Percentiles rank a stretch among this genome's conserved stretches.
phyloP scores from a whole-genome alignment of 2,888 invertebrate species.

The Halocaridina rubra region DNA sequence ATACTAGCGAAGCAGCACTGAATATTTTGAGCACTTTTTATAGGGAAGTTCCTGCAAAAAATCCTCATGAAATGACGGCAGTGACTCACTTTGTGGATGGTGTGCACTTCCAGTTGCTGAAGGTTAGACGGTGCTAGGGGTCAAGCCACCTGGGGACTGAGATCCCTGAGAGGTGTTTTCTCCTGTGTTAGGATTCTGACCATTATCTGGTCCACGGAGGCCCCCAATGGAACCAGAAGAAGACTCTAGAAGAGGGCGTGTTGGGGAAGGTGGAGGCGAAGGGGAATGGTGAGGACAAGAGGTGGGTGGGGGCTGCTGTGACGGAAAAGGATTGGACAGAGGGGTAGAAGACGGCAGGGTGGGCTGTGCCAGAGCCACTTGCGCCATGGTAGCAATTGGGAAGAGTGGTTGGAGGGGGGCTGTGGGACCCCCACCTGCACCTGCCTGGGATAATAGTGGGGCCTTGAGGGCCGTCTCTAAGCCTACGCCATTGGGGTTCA shows the following conservation, averaged over 20 bases:
- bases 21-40: neutral
- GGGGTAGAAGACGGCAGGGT: neutral
- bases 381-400: conserved; percentile 59
- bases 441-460: conserved; percentile 66
- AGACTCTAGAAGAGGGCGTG: conserved; percentile 54
- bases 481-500: conserved; percentile 76
- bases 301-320: conserved; percentile 41
- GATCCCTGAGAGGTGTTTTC: conserved; percentile 13
- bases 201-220: conserved; percentile 41
- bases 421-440: conserved; percentile 58
- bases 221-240: conserved; percentile 50
- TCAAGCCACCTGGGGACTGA: conserved; percentile 49
- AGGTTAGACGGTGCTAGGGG: conserved; percentile 59
- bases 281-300: conserved; percentile 41
- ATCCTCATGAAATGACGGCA: neutral
- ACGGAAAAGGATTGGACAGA: conserved; percentile 21
- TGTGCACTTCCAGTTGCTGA: neutral
- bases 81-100: neutral
- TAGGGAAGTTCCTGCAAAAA: neutral
- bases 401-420: conserved; percentile 61
- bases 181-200: conserved; percentile 30
- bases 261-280: conserved; percentile 52
- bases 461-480: conserved; percentile 72
- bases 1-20: neutral
- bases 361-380: conserved; percentile 59